Evolutionary conservation across 2,888 invertebrate genomes (phyloP).

Genomic region (Synanthedon myopaeformis): DNA sequence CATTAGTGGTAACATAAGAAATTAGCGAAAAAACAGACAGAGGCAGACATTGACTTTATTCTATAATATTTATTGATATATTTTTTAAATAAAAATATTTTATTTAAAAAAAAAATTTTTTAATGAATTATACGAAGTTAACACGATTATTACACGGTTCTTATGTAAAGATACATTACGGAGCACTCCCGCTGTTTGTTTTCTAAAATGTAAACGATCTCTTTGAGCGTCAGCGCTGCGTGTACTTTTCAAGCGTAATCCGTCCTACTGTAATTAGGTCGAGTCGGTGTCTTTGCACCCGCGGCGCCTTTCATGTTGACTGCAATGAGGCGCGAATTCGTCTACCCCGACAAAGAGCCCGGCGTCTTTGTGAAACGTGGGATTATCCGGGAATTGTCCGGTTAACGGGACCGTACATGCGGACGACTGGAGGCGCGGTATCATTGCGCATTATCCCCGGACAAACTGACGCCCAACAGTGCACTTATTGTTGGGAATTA

Average conservation of each 20-base stretch:
- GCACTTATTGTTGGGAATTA: constrained; percentile 56
- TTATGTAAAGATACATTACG: neutral
- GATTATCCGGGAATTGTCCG: constrained; percentile 58
- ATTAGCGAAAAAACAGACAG: no score
- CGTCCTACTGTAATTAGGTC: constrained; percentile 44
- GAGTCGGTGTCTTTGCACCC: constrained; percentile 40
- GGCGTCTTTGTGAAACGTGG: constrained; percentile 41
- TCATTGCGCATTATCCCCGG: constrained; percentile 61
- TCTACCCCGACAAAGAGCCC: constrained; percentile 34
- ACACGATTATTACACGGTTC: no score
- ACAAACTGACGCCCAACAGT: constrained; percentile 38
- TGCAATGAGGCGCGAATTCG: constrained; percentile 63
- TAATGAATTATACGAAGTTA: neutral
- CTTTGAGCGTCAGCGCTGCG: constrained; percentile 42
- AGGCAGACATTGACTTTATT: no score
- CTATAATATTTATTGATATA: no score
- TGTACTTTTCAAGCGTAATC: constrained; percentile 51
- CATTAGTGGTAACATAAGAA: no score
- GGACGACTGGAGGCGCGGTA: constrained; percentile 50
- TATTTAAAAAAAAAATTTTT: no score
- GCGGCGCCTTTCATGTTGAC: constrained; percentile 41
- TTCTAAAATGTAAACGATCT: constrained; percentile 32
- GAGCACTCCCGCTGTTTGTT: constrained; percentile 56
- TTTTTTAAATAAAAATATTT: no score
- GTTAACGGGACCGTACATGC: constrained; percentile 42